phyloP scores from a whole-genome alignment of 2,797 vertebrate genomes.

The Gobionotothen gibberifrons region DNA sequence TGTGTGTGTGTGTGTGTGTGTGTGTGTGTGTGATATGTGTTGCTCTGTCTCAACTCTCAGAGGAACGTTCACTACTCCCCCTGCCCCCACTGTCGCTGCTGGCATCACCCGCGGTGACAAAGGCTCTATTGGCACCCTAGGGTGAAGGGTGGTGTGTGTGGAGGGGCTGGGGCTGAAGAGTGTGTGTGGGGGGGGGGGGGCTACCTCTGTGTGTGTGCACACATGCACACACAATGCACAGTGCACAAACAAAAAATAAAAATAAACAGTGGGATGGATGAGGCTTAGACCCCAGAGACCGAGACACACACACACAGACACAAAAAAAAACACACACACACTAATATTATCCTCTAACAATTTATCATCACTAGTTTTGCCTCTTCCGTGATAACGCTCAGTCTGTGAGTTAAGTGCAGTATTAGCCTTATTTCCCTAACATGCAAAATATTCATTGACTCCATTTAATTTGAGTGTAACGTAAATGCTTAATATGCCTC shows the following conservation, averaged over 20 bases:
- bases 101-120: constrained; percentile 74
- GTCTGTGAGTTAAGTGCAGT: constrained; percentile 14
- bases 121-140: constrained; percentile 68
- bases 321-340: background rate
- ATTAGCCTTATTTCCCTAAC: constrained; percentile 45
- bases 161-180: background rate
- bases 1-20: constrained; percentile 1
- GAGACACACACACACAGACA: background rate
- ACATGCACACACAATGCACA: constrained; percentile 1
- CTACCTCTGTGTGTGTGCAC: background rate
- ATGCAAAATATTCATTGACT: constrained; percentile 55
- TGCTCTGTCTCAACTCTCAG: constrained; percentile 56
- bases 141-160: constrained; percentile 46
- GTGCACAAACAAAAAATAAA: constrained; percentile 6
- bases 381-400: background rate
- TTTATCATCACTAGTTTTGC: background rate
- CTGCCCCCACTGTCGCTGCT: constrained; percentile 57
- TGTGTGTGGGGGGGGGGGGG: background rate
- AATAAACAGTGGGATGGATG: constrained; percentile 17
- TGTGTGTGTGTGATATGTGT: constrained; percentile 44
- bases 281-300: constrained; percentile 47
- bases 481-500: constrained; percentile 54
- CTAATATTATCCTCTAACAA: background rate
- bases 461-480: constrained; percentile 56
- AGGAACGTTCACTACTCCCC: constrained; percentile 26